Conservation (phyloP, 1,140 invertebrate species). For the Bombus ignitus region DNA sequence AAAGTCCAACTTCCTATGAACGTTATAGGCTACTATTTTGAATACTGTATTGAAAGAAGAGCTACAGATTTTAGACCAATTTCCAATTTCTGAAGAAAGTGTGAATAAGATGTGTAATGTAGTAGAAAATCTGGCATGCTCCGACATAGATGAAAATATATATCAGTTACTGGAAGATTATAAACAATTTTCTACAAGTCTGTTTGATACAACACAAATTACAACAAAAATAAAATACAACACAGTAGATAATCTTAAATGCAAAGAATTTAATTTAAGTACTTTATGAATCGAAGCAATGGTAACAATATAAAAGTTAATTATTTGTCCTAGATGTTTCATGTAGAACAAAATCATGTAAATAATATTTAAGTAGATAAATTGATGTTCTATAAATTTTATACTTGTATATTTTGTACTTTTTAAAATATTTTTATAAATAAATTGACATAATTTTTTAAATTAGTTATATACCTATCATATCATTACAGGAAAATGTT, state of each 20-base stretch:
- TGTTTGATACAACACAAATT: constrained; percentile 21
- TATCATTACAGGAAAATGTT: background rate
- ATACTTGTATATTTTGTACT: constrained; percentile 20
- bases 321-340: background rate
- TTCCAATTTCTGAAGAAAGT: constrained; percentile 51
- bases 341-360: constrained; percentile 25
- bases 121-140: constrained; percentile 54
- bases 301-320: background rate
- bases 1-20: background rate
- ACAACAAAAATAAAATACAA: constrained; percentile 62
- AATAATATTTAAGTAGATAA: constrained; percentile 43
- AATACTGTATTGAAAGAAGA: constrained; percentile 72
- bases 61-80: constrained; percentile 61
- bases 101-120: constrained; percentile 53
- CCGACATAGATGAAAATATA: constrained; percentile 43
- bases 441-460: background rate
- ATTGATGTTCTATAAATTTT: constrained; percentile 12
- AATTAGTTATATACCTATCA: background rate
- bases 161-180: constrained; percentile 49
- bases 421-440: constrained; percentile 7
- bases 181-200: constrained; percentile 47
- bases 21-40: constrained; percentile 69
- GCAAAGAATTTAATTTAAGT: constrained; percentile 43
- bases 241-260: constrained; percentile 44
- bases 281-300: constrained; percentile 1